Evolutionary conservation across 2,797 vertebrate genomes (phyloP), one percentile per base, ranked within the genome.

Genomic region (Mycteria americana): DNA sequence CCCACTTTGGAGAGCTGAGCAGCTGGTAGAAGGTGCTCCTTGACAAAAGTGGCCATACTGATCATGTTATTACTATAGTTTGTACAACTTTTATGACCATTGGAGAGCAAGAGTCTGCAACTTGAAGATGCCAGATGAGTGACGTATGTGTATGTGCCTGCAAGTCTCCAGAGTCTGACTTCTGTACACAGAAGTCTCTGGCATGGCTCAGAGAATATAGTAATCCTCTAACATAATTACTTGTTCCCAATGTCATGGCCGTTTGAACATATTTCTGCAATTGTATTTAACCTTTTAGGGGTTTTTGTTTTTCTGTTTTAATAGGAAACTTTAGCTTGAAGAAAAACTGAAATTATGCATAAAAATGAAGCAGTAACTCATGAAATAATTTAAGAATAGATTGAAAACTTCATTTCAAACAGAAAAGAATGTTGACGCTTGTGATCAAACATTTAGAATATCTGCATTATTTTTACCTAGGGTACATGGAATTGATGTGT

Each of bases 391-490:
- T 60, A 45, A 75, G 57, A n/a, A 9, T 46, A 18, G 23, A 33
- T 70, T 63, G 15, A 89, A 83, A 92, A 59, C 41, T 92, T 31
- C 5, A 46, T 94, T 89, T 89, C 35, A 73, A 72, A 91, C 35
- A 77, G 50, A 69, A 95, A 81, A 88, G 7, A 89, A 33, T 15
- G 28, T 56, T 62, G 46, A 63, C 43, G 28, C 11, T 84, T 1
- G 0, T 72, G 82, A 84, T 74, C 23, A 79, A 73, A 72, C 30
- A 69, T 87, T 90, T 92, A 76, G 65, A 92, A 64, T 85, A 68
- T 72, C n/a, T 73, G 53, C 64, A 13, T 97, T 91, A 67, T 87
- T 96, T 97, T 95, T 93, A 83, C n/a, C 19, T 72, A 51, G 4
- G 33, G 7, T 79, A 31, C 27, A 10, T 76, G 14, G 59, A 94